Evolutionary conservation across 1,140 invertebrate genomes (phyloP), one percentile per base, ranked within the genome.

Genomic region (Eueides isabella): DNA sequence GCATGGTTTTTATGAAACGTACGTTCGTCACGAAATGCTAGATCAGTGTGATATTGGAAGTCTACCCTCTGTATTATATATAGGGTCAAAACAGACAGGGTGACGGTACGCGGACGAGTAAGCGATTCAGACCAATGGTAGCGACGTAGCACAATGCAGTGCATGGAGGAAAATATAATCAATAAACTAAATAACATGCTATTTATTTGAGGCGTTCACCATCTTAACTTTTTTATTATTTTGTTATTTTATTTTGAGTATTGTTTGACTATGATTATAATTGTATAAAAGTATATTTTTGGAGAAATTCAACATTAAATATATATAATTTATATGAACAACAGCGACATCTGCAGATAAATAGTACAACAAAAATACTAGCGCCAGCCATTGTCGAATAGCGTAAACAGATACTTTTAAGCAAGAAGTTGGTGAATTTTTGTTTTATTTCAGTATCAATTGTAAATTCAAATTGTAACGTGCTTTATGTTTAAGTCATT

Each of bases 111-210:
- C 48, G 48, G 48, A 55, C 48, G 48, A 55, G 48, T 26, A 55
- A 55, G 48, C 48, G 48, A 55, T 55, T 55, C 48, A 55, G 48
- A 55, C 48, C 48, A 55, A 55, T 55, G 48, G 19, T 26, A 55
- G 48, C 48, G 48, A 55, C 48, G 48, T 55, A 55, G 48, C 48
- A 55, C 48, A 55, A 55, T 55, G 48, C 48, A 55, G 48, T 55
- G 48, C 48, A 55, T 55, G 48, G 48, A 55, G 48, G 19, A 55
- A 55, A 55, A 55, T 55, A 55, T 55, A 55, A 55, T 55, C 48
- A 55, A 55, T 55, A 55, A 55, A 55, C 48, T 12, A 26, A 55
- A 55, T 19, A 26, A 26, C 48, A 26, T 55, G 48, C 2, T 44
- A 12, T 55, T 55, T 55, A 23, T 23, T 12, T 1, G 9, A 55